phyloP scores from a whole-genome alignment of 2,797 vertebrate genomes.

The Liasis olivaceus region DNA sequence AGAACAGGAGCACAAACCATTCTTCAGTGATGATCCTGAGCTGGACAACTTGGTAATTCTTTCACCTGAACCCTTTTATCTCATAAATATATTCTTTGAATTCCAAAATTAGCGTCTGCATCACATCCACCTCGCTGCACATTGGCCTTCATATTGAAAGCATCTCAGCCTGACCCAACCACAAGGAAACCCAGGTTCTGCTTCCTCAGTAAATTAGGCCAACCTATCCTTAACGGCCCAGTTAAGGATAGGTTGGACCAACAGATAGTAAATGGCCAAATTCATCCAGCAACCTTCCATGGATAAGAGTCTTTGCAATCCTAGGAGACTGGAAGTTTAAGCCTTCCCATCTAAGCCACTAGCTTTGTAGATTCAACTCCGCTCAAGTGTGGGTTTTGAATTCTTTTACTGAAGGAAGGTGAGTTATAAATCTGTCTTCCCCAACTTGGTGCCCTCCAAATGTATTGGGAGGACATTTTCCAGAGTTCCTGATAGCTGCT shows the following conservation, averaged over 20 bases:
- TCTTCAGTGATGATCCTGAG: constrained; percentile 97
- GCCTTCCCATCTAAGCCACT: no score
- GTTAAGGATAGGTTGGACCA: neutral
- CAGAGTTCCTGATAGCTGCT: no score
- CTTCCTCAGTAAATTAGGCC: neutral
- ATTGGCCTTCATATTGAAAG: neutral
- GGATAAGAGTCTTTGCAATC: no score
- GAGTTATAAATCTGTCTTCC: no score
- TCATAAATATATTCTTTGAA: neutral
- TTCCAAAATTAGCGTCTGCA: neutral
- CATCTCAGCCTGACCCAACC: neutral
- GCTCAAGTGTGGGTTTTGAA: no score
- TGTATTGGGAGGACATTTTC: no score
- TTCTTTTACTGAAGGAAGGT: no score
- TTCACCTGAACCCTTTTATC: neutral
- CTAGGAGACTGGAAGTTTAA: no score
- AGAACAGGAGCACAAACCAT: constrained; percentile 96
- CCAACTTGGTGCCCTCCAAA: no score
- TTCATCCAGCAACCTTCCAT: no score
- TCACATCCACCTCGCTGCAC: neutral
- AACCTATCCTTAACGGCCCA: neutral
- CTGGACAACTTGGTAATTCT: constrained; percentile 93
- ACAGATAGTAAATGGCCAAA: no score
- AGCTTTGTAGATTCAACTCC: no score
- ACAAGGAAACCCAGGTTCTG: neutral